Base-by-base conservation (phyloP, 2,888 invertebrate species). In the Eupithecia exiguata region DNA sequence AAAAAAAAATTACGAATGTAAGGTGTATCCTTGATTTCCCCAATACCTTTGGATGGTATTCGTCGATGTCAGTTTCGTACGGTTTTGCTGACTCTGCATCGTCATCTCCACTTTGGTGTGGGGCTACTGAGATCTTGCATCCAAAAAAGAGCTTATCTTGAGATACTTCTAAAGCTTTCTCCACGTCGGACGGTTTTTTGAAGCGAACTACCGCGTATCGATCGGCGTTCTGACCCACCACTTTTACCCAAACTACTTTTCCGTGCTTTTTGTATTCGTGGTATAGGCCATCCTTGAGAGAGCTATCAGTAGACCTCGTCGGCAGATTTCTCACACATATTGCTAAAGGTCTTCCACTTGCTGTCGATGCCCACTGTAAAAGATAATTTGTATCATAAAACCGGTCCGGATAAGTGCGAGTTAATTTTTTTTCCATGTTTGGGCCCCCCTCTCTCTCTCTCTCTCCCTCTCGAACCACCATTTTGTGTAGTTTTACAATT, bases 181-280 rank as follows among this genome's bases (percentile, higher is more conserved):
- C 98, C 81, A 98, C 99, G 93, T 99, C 99, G 92, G 99, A 99
- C 84, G 98, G 97, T 95, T 99, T 99, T 93, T 99, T 99, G 94
- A 99, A 99, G 89, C 98, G 98, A 76, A 95, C 94, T 84, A 99
- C 96, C 80, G 99, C 99, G 93, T 98, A 98, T 85, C 99, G 95
- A 86, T 98, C 98, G 70, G 97, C 96, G 82, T 97, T 98, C 85
- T 98, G 97, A 36, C 99, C 99, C 79, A 98, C 97, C 78, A 99
- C 97, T 91, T 97, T 97, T 75, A 99, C 98, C 96, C 98, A 98
- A 84, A 98, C 98, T 84, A 99, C 99, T 95, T 99, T 99, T 79
- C 99, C 99, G 94, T 99, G 98, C 90, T 99, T 99, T 95, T 99
- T 99, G 95, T 99, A 99, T 94, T 99, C 99, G 95, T 99, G 99